Evolutionary conservation across 2,797 vertebrate genomes (phyloP).

Genomic region (Sciaenops ocellatus): DNA sequence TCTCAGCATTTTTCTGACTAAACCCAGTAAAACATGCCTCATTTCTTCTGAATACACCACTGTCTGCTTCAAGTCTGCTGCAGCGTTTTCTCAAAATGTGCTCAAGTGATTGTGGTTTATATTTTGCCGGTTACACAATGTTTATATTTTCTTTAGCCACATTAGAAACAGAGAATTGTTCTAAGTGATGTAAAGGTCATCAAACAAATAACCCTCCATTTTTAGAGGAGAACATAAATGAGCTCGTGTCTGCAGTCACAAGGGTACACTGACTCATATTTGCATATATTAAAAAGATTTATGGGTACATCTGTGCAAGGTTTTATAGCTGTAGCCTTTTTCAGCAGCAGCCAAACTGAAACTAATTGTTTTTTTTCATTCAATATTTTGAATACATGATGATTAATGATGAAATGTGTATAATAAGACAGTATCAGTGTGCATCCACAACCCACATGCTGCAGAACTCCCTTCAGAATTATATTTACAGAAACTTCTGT

Average conservation of each 20-base stretch:
- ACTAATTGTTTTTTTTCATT: background rate
- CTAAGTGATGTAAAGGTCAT: background rate
- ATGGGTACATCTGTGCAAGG: background rate
- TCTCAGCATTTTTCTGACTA: background rate
- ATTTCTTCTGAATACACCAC: background rate
- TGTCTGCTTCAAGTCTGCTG: background rate
- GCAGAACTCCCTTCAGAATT: background rate
- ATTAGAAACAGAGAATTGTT: background rate
- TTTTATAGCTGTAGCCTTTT: background rate
- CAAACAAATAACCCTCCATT: background rate
- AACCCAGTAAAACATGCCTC: background rate
- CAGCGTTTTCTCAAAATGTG: background rate
- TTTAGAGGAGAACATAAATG: conserved; percentile 2
- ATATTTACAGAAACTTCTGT: background rate
- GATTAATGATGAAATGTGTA: background rate
- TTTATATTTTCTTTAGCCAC: background rate
- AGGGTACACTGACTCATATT: background rate
- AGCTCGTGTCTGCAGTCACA: background rate
- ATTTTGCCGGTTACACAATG: background rate
- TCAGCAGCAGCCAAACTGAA: background rate
- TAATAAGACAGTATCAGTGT: too few species aligned
- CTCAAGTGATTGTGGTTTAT: background rate
- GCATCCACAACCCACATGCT: background rate
- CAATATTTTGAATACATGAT: background rate
- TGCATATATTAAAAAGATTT: background rate